Base-by-base conservation (phyloP, 2,797 vertebrate species). In the Dicrostonyx torquatus region DNA sequence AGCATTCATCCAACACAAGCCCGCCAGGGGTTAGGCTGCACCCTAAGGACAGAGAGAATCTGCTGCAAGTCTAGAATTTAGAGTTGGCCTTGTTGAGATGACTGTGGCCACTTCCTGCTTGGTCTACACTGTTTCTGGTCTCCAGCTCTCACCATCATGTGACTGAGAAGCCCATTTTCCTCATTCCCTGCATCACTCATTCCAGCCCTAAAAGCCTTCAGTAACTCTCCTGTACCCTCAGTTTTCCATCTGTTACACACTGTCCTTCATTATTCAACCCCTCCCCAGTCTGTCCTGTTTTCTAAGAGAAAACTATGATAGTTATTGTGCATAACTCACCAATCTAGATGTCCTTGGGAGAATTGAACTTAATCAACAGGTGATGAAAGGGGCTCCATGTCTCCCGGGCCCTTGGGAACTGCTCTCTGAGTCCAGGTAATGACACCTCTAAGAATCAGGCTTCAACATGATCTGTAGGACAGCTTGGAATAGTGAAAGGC, bases 321-420 rank as follows among this genome's bases (percentile, higher is more conserved):
- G 24, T 93, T 77, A 79, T 15, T 84, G 90, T 87, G 77, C 77
- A 95, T 48, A 93, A 82, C 34, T 95, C 60, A 82, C 48, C 70
- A 91, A 86, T 95, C 91, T 92, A 15, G 40, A 75, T 78, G 62
- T 55, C 73, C 34, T 88, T 87, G 77, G 78, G 87, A 95, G 60
- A 87, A 78, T 85, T 93, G 85, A 94, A 88, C 80, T 95, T 91
- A 88, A 95, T 96, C 72, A 95, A 64, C 85, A 93, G 77, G 93
- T 80, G 66, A 82, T 73, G 87, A 96, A 94, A 96, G 62, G 68
- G 95, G 24, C 73, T 75, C 55, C 22, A 9, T 64, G 50, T 94
- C 90, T 95, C 37, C 73, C 55, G 84, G 87, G 53, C 77, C 62
- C 45, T 82, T 82, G 66, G 73, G 77, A 93, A 66, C 1, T 1